Evolutionary conservation across 1,140 invertebrate species (phyloP).

Genomic region (Megalonaias nervosa): DNA sequence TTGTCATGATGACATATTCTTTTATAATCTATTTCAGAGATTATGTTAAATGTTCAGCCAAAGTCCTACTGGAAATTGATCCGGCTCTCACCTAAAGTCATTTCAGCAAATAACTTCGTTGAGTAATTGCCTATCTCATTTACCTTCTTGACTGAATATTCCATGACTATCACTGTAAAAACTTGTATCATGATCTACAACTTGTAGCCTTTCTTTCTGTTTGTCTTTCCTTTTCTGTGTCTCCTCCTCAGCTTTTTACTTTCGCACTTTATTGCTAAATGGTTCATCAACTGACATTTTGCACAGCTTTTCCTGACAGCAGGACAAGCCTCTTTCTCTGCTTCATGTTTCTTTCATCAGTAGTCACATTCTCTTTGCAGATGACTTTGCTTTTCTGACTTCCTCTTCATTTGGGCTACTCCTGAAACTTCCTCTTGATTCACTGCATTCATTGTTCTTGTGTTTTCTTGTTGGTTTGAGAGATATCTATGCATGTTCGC

Average conservation of each 20-base stretch:
- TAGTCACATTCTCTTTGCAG: too few species aligned
- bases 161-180: background rate
- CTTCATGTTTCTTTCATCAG: too few species aligned
- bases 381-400: too few species aligned
- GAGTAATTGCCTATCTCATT: background rate
- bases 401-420: too few species aligned
- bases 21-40: background rate
- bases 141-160: background rate
- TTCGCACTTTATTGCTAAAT: conserved; percentile 2
- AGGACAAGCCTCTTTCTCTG: too few species aligned
- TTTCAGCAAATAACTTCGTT: background rate
- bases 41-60: conserved; percentile 4
- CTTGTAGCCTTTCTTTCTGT: background rate
- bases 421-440: too few species aligned
- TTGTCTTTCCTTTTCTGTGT: background rate
- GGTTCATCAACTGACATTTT: conserved; percentile 17
- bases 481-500: too few species aligned
- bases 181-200: background rate
- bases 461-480: too few species aligned
- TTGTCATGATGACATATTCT: too few species aligned
- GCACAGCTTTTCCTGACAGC: background rate
- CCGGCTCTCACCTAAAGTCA: too few species aligned
- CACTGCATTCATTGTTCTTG: too few species aligned
- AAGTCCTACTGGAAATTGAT: conserved; percentile 6
- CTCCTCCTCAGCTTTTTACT: background rate